Evolutionary conservation across 1,140 invertebrate species (phyloP).

Genomic region (Pogonognathellus flavescens): DNA sequence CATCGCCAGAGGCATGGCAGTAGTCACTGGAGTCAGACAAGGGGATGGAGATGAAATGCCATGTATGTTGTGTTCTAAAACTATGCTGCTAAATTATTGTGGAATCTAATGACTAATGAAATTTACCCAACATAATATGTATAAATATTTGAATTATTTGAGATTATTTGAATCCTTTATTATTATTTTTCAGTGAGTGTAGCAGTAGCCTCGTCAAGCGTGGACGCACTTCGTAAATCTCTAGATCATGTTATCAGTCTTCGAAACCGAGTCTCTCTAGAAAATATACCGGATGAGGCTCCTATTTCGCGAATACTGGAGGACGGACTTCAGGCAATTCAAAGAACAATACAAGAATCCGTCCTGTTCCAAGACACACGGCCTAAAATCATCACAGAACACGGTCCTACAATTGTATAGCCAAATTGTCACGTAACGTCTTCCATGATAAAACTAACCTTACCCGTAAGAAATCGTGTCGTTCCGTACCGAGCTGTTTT

Average conservation of each 20-base stretch:
- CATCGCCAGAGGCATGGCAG: conserved; percentile 56
- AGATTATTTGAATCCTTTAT: too few species aligned
- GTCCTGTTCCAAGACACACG: conserved; percentile 61
- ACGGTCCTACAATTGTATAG: conserved; percentile 64
- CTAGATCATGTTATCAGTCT: conserved; percentile 65
- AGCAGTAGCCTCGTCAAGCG: conserved; percentile 54
- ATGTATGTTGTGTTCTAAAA: conserved; percentile 44
- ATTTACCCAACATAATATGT: too few species aligned
- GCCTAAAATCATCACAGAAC: conserved; percentile 66
- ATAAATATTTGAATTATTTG: too few species aligned
- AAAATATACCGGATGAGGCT: conserved; percentile 63
- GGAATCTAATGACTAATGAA: too few species aligned
- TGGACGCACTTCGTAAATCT: conserved; percentile 63
- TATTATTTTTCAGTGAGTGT: conserved; percentile 61
- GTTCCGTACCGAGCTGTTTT: neutral
- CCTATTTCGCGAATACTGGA: conserved; percentile 65
- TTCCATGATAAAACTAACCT: neutral
- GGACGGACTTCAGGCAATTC: conserved; percentile 63
- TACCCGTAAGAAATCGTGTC: neutral
- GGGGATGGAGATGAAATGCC: conserved; percentile 61
- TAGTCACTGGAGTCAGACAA: conserved; percentile 65
- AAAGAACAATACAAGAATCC: conserved; percentile 63
- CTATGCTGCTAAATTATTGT: neutral
- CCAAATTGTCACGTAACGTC: conserved; percentile 17
- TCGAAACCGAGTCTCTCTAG: conserved; percentile 54